Evolutionary conservation across 1,140 invertebrate species (phyloP).

Genomic region (Cryptotermes secundus): DNA sequence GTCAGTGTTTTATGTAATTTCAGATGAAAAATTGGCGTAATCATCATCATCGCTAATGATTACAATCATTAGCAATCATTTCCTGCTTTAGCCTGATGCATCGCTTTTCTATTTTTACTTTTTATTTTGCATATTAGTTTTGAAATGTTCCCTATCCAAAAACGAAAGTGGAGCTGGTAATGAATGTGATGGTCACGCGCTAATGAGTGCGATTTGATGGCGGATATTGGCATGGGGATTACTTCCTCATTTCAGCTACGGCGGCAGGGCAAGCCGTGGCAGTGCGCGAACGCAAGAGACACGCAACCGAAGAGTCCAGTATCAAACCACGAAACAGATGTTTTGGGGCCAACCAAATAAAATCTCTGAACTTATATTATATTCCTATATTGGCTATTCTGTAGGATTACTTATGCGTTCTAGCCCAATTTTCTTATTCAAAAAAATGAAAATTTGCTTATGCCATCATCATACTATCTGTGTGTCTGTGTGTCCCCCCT

Average conservation of each 20-base stretch:
- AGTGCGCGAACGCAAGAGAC: background rate
- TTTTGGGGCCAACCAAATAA: background rate
- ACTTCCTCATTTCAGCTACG: background rate
- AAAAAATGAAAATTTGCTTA: too few relatives aligned
- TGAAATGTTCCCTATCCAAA: background rate
- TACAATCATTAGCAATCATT: background rate
- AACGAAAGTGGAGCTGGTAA: background rate
- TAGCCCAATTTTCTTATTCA: too few relatives aligned
- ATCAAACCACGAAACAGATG: background rate
- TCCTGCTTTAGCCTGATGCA: background rate
- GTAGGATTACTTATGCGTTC: too few relatives aligned
- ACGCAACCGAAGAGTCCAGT: background rate
- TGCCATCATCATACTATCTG: too few relatives aligned
- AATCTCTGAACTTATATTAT: background rate
- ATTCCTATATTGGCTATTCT: too few relatives aligned
- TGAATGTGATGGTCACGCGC: background rate
- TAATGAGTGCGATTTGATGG: constrained; percentile 25
- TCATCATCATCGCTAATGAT: background rate
- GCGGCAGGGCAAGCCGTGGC: too few relatives aligned
- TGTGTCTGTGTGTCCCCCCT: too few relatives aligned
- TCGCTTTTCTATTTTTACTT: background rate
- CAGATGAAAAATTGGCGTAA: background rate
- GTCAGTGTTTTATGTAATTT: too few relatives aligned
- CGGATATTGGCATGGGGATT: constrained; percentile 27
- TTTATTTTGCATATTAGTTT: background rate